Evolutionary conservation across 1,140 invertebrate species (phyloP).

Genomic region (Chrysomallon squamiferum): DNA sequence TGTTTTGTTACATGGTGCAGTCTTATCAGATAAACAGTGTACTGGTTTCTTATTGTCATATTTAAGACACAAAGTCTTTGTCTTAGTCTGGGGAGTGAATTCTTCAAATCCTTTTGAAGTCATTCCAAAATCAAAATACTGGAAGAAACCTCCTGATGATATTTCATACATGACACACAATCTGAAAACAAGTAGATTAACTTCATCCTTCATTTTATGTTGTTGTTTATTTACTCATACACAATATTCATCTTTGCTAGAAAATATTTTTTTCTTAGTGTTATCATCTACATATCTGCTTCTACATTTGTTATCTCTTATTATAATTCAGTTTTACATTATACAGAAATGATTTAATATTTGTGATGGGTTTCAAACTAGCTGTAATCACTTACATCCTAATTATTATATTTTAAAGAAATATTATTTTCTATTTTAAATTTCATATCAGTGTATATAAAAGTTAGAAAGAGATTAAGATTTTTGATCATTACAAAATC

Average conservation of each 20-base stretch:
- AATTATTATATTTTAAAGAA: neutral
- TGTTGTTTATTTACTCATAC: neutral
- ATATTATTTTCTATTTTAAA: neutral
- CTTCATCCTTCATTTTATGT: neutral
- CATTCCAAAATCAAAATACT: neutral
- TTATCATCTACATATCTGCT: neutral
- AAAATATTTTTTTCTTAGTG: neutral
- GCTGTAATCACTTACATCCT: no score
- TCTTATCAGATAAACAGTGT: neutral
- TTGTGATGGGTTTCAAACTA: no score
- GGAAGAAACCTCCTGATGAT: neutral
- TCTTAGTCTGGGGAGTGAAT: neutral
- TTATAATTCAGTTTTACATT: neutral
- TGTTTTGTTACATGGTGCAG: neutral
- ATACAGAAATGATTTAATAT: neutral
- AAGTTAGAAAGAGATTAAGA: neutral
- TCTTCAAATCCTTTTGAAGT: neutral
- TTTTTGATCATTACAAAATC: neutral
- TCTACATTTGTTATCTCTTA: neutral
- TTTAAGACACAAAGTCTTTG: neutral
- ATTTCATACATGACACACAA: neutral
- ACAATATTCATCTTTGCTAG: neutral
- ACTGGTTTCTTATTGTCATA: neutral
- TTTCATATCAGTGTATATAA: neutral
- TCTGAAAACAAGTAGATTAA: neutral